These are phyloP conservation scores for Dynastes hyllus DNA, from an alignment of 2,888 invertebrate species.

Conservation along the genomic window DNA sequence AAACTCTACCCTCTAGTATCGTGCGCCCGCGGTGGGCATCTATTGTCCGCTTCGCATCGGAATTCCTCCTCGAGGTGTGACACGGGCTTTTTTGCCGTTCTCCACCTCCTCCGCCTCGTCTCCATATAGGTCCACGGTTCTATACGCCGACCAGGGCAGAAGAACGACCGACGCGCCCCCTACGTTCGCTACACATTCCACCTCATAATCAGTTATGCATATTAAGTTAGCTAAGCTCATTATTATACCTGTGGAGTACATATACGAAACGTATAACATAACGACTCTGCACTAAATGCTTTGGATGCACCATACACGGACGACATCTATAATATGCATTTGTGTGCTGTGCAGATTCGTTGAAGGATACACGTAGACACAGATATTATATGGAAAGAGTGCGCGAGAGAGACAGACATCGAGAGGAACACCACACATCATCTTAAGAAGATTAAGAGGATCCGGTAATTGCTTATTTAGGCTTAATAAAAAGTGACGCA, in stretches of 20 bases:
- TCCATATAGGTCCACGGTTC: conserved; percentile 53
- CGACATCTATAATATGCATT: conserved; percentile 56
- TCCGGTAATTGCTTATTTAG: conserved; percentile 60
- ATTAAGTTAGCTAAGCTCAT: conserved; percentile 71
- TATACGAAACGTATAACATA: conserved; percentile 41
- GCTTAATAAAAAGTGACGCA: conserved; percentile 52
- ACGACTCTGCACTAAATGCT: conserved; percentile 17
- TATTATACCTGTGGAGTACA: conserved; percentile 69
- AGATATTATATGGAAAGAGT: conserved; percentile 13
- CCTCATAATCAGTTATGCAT: conserved; percentile 70
- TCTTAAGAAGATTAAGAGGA: conserved; percentile 61
- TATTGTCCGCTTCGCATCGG: conserved; percentile 61
- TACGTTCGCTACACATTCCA: conserved; percentile 63
- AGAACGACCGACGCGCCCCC: conserved; percentile 48
- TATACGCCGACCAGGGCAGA: conserved; percentile 45
- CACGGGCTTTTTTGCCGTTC: conserved; percentile 54
- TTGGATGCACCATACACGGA: conserved; percentile 14
- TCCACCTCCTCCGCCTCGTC: conserved; percentile 57
- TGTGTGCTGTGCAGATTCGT: conserved; percentile 56
- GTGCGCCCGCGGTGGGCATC: conserved; percentile 61
- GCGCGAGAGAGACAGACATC: not conserved
- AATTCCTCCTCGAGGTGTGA: conserved; percentile 63
- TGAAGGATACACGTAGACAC: conserved; percentile 50
- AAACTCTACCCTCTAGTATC: conserved; percentile 32
- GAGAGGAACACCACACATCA: conserved; percentile 24